phyloP scores from a whole-genome alignment of 2,888 invertebrate species.

The Agrenia bidenticulata region DNA sequence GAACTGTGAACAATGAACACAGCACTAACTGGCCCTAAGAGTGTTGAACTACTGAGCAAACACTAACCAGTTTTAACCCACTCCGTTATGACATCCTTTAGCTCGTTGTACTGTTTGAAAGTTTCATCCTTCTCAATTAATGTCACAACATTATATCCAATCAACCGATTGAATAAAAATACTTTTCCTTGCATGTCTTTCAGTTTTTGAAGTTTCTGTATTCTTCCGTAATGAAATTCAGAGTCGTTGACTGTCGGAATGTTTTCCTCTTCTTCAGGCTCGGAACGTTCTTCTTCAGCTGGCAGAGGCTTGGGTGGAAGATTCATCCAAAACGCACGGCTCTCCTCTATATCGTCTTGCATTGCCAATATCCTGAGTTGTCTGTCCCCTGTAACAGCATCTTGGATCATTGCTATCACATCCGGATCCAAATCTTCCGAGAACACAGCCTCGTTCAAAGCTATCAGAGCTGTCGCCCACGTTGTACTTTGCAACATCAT shows the following conservation, averaged over 20 bases:
- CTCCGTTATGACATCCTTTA: not conserved
- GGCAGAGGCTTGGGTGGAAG: too few species aligned
- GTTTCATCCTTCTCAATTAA: not conserved
- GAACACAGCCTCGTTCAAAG: not conserved
- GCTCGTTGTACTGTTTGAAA: too few species aligned
- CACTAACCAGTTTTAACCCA: too few species aligned
- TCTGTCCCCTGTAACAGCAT: too few species aligned
- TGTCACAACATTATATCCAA: not conserved
- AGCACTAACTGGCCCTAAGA: not conserved
- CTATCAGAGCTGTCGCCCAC: not conserved
- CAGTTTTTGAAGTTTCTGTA: not conserved
- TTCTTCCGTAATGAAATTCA: not conserved
- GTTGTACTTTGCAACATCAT: not conserved
- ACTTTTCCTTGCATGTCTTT: not conserved
- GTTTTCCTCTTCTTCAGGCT: not conserved
- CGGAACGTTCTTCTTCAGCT: too few species aligned
- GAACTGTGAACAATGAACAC: not conserved
- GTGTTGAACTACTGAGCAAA: too few species aligned
- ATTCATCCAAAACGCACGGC: not conserved
- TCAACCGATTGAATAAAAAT: not conserved
- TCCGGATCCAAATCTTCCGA: not conserved
- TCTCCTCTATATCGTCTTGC: not conserved
- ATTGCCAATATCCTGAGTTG: too few species aligned
- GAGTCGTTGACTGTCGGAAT: not conserved
- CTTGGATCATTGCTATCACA: too few species aligned